Conservation (phyloP, 2,113 vertebrate species). For the Alouatta palliata region DNA sequence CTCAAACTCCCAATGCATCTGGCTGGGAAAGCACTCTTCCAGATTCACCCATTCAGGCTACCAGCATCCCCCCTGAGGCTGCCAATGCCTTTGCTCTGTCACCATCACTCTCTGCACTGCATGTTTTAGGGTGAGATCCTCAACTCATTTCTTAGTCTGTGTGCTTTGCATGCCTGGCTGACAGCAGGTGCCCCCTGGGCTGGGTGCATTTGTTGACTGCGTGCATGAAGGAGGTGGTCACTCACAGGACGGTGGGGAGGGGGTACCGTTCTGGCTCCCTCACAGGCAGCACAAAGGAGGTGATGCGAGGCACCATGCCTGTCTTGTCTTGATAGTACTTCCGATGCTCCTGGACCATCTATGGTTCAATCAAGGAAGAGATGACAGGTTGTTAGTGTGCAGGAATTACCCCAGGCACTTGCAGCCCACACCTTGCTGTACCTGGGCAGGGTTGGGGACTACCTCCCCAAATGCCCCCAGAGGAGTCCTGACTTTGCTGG, state of each 20-base stretch:
- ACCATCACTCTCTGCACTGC: background rate
- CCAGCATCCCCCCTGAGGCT: background rate
- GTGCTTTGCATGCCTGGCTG: background rate
- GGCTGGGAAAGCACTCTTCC: background rate
- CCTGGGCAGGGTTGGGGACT: background rate
- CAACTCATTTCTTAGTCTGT: background rate
- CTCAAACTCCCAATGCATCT: background rate
- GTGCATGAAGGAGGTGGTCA: background rate
- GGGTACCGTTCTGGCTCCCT: slow-evolving; percentile 74
- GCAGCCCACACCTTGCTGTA: background rate
- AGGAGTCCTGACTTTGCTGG: background rate
- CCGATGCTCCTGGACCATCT: slow-evolving; percentile 83
- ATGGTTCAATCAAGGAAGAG: background rate
- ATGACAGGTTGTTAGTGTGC: background rate
- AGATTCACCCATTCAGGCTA: background rate
- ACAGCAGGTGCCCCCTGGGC: background rate
- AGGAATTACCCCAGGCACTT: no score
- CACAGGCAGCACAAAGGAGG: slow-evolving; percentile 82
- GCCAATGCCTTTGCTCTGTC: background rate
- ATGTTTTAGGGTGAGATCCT: no score
- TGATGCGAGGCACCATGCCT: slow-evolving; percentile 47
- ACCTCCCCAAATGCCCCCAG: background rate
- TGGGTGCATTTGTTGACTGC: background rate
- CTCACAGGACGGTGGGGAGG: slow-evolving; percentile 78
- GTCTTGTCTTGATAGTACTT: slow-evolving; percentile 83